These are phyloP conservation scores for Neodiprion fabricii DNA, from an alignment of 1,140 invertebrate species.

Conservation along the genomic window DNA sequence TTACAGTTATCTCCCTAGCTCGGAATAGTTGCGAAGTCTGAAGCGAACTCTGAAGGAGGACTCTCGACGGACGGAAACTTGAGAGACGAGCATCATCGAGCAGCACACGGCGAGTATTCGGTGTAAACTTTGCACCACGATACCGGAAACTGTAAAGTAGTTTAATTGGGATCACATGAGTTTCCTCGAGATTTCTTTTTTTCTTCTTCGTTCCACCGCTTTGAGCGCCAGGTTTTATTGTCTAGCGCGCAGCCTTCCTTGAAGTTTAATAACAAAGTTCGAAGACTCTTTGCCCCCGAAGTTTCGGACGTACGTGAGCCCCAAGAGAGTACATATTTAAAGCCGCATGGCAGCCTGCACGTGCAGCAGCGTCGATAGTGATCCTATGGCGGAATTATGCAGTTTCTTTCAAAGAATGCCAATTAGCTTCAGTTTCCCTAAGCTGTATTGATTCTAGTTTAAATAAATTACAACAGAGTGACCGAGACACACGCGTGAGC, in stretches of 20 bases:
- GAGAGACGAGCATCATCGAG: background rate
- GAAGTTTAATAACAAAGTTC: background rate
- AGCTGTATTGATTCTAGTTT: background rate
- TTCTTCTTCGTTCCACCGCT: background rate
- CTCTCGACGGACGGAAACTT: background rate
- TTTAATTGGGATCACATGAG: slow-evolving; percentile 3
- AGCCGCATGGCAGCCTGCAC: background rate
- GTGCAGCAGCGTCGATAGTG: background rate
- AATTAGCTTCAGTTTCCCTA: background rate
- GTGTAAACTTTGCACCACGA: background rate
- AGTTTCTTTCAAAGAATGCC: background rate
- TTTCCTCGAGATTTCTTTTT: background rate
- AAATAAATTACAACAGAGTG: background rate
- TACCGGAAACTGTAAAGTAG: background rate
- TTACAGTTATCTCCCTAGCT: background rate
- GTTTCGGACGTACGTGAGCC: background rate
- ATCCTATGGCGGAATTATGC: background rate
- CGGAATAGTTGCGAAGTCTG: background rate
- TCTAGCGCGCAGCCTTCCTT: too few species aligned
- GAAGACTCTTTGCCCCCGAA: background rate
- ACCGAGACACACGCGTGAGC: background rate
- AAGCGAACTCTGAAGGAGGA: background rate
- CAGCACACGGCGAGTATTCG: background rate
- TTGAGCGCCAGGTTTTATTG: too few species aligned
- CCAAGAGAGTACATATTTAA: too few species aligned